A percentile compares a stretch with the other conserved stretches of the same genome.
These are phyloP conservation scores for Muschampia plurimacula DNA, from an alignment of 2,888 invertebrate species.

Conservation along the genomic window DNA sequence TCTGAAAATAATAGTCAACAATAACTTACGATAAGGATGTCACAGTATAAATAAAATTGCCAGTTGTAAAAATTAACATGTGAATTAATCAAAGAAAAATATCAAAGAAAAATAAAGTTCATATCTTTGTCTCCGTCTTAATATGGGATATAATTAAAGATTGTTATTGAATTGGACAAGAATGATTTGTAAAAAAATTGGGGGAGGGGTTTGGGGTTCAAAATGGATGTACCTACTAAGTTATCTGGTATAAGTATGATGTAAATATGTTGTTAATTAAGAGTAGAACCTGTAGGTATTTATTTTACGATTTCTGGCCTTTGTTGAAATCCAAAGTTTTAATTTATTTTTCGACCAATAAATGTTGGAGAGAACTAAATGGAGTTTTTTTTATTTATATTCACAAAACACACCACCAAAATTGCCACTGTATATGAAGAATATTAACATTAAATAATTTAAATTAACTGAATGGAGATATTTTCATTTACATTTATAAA, in stretches of 20 bases:
- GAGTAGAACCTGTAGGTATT: conserved; percentile 82
- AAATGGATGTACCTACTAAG: conserved; percentile 72
- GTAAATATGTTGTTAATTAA: conserved; percentile 82
- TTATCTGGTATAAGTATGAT: conserved; percentile 58
- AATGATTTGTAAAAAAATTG: conserved; percentile 63
- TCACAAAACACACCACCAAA: no score
- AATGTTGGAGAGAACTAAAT: conserved; percentile 83
- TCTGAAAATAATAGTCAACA: not conserved
- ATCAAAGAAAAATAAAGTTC: not conserved
- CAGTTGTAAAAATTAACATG: not conserved
- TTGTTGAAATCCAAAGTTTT: conserved; percentile 85
- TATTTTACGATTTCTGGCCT: conserved; percentile 84
- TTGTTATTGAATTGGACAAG: conserved; percentile 61
- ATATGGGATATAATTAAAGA: conserved; percentile 62
- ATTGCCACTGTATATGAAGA: no score
- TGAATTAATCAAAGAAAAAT: not conserved
- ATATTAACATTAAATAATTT: no score
- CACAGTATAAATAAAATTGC: conserved; percentile 15
- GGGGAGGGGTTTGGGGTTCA: conserved; percentile 39
- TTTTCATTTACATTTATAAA: no score
- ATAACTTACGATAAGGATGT: not conserved
- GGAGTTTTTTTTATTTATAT: conserved; percentile 54
- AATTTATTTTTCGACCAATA: conserved; percentile 86
- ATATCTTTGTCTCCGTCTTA: conserved; percentile 54
- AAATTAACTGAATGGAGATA: no score